Conservation (phyloP, 2,113 vertebrate genomes). For the Xiphophorus hellerii region DNA sequence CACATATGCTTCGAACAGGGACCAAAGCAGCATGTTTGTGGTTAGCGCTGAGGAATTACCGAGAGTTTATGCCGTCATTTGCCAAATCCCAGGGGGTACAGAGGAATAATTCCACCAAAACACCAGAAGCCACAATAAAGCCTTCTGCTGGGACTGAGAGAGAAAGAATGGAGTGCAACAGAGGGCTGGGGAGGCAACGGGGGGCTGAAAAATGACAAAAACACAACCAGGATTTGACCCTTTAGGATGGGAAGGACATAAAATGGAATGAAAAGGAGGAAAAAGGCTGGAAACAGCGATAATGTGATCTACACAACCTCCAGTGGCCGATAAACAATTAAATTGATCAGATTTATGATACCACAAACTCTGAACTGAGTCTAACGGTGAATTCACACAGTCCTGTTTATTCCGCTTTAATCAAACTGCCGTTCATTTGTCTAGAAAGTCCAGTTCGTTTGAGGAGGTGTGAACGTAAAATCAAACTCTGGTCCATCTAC, state of each 20-base stretch:
- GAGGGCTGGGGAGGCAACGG: conserved; percentile 4
- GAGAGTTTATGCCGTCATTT: conserved; percentile 59
- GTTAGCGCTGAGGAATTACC: conserved; percentile 64
- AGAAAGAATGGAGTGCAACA: conserved; percentile 50
- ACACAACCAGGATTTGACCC: conserved; percentile 37
- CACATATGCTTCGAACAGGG: not conserved
- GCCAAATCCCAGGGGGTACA: conserved; percentile 61
- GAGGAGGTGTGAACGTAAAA: no score
- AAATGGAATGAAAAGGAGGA: conserved; percentile 1
- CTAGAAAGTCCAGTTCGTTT: no score
- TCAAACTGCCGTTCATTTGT: no score
- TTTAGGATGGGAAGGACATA: not conserved
- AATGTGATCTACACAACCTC: conserved; percentile 34
- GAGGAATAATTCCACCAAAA: conserved; percentile 58
- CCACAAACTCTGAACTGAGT: not conserved
- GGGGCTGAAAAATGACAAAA: conserved; percentile 15
- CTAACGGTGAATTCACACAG: no score
- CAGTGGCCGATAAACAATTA: conserved; percentile 24
- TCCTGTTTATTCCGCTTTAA: no score
- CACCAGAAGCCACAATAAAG: conserved; percentile 70
- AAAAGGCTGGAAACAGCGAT: not conserved
- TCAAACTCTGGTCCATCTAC: no score
- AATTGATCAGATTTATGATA: not conserved
- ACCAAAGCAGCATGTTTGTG: conserved; percentile 50
- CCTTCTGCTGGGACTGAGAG: conserved; percentile 45